A percentile compares a stretch with the other conserved stretches of the same genome.
Conservation (phyloP, 2,888 invertebrate genomes). For the Hybos culiciformis region DNA sequence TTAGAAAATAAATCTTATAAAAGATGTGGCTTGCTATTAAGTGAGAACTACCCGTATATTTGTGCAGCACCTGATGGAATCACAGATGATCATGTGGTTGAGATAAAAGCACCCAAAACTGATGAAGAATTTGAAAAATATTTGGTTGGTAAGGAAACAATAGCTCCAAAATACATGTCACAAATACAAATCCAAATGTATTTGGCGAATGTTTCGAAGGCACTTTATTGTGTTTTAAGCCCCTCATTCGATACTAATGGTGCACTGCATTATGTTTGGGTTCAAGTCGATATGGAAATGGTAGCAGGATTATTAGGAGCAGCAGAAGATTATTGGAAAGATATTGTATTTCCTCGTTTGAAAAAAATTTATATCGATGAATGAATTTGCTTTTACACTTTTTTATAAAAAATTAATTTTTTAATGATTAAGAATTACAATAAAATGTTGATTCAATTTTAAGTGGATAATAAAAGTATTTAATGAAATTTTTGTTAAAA, state of each 20-base stretch:
- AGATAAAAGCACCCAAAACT: conserved; percentile 33
- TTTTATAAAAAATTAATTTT: neutral
- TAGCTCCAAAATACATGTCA: conserved; percentile 34
- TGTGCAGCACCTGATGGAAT: conserved; percentile 33
- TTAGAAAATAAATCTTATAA: conserved; percentile 31
- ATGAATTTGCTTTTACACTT: conserved; percentile 5
- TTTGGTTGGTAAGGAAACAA: conserved; percentile 30
- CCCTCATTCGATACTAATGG: conserved; percentile 33
- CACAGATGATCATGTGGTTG: conserved; percentile 33
- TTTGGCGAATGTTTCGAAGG: conserved; percentile 32
- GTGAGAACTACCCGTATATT: conserved; percentile 29
- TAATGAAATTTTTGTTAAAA: neutral
- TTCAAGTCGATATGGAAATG: conserved; percentile 32
- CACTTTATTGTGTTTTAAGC: conserved; percentile 32
- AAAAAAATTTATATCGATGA: conserved; percentile 24
- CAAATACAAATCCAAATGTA: conserved; percentile 35
- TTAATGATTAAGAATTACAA: neutral
- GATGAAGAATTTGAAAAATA: conserved; percentile 36
- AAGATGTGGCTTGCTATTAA: conserved; percentile 29
- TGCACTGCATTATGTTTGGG: conserved; percentile 34
- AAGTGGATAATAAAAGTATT: neutral
- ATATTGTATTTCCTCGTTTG: conserved; percentile 28
- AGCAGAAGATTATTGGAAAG: conserved; percentile 32
- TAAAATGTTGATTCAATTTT: no score
- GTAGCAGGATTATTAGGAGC: conserved; percentile 26